A percentile compares a stretch with the other conserved stretches of the same genome.
phyloP scores from a whole-genome alignment of 2,797 vertebrate species.

The Allobates femoralis region DNA sequence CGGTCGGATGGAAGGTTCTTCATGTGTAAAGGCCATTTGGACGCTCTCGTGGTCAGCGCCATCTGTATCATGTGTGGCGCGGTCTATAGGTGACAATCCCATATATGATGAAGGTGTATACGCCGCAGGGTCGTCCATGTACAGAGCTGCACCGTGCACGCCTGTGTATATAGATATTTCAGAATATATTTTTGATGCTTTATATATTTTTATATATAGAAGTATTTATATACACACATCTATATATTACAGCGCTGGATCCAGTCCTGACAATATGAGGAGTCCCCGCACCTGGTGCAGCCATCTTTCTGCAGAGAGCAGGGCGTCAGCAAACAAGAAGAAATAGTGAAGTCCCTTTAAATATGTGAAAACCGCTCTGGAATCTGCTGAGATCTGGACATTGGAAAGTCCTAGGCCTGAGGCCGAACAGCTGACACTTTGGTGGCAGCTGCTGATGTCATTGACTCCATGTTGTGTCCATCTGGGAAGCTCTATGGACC shows the following conservation, averaged over 20 bases:
- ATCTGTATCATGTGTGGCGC: background rate
- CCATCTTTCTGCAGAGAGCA: background rate
- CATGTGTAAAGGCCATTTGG: background rate
- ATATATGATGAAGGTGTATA: background rate
- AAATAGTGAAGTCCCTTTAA: background rate
- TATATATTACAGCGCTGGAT: conserved; percentile 19
- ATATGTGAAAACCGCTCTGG: background rate
- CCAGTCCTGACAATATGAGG: background rate
- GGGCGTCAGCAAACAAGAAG: background rate
- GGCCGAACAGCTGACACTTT: background rate
- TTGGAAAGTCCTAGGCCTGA: background rate
- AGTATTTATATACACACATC: conserved; percentile 55
- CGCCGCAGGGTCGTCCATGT: background rate
- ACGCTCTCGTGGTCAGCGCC: background rate
- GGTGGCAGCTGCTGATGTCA: background rate
- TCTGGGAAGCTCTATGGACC: background rate
- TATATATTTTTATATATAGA: conserved; percentile 59
- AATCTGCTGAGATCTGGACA: background rate
- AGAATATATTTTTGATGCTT: conserved; percentile 57
- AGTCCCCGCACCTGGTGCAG: background rate
- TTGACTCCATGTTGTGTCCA: background rate
- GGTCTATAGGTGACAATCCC: background rate
- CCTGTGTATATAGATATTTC: conserved; percentile 54
- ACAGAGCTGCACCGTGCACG: background rate
- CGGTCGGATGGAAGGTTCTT: background rate